phyloP scores from a whole-genome alignment of 2,888 invertebrate species.

The Monoplex corrugatus region DNA sequence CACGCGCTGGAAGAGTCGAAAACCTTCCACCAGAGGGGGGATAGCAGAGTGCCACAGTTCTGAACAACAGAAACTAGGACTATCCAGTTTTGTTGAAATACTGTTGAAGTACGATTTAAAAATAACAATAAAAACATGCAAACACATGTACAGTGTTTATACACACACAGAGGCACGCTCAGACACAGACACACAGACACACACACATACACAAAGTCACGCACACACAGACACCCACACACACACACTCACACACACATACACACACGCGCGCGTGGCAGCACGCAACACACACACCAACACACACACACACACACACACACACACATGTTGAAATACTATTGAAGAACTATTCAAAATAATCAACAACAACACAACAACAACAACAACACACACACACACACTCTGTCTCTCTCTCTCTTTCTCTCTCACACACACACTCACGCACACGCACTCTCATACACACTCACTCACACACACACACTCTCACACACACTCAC shows the following conservation, averaged over 20 bases:
- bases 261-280: too few species aligned
- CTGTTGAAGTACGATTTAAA: too few species aligned
- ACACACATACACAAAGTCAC: not conserved
- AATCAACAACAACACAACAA: too few species aligned
- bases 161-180: too few species aligned
- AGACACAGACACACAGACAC: not conserved
- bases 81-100: not conserved
- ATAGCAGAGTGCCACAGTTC: conserved; percentile 33
- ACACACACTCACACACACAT: not conserved
- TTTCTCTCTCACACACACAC: not conserved
- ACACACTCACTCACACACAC: too few species aligned
- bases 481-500: too few species aligned
- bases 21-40: conserved; percentile 36
- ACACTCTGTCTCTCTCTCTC: not conserved
- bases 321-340: too few species aligned
- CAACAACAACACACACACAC: too few species aligned
- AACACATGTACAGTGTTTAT: too few species aligned
- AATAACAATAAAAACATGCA: too few species aligned
- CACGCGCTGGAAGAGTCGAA: conserved; percentile 11
- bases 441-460: too few species aligned
- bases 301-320: not conserved
- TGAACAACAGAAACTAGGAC: not conserved
- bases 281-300: not conserved
- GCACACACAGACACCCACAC: not conserved
- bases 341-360: too few species aligned